phyloP scores from a whole-genome alignment of 2,113 vertebrate genomes.

The Neolamprologus cancellatus region DNA sequence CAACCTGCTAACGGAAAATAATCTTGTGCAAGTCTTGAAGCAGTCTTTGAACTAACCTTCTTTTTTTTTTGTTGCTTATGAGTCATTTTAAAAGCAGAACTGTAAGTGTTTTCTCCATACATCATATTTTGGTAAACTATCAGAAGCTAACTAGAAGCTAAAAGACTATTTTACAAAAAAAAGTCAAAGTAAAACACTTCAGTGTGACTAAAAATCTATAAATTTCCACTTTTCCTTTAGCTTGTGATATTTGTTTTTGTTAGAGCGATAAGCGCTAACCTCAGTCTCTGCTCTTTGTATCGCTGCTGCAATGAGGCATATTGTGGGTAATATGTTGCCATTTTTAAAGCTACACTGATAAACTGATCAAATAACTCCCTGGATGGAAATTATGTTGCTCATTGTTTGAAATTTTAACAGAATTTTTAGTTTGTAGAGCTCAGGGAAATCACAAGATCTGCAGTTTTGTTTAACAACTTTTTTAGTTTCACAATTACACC shows the following conservation, averaged over 20 bases:
- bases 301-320: not conserved
- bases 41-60: not conserved
- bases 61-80: not conserved
- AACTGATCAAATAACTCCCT: not conserved
- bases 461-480: not conserved
- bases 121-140: not conserved
- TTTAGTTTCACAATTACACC: not conserved
- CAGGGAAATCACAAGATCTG: not conserved
- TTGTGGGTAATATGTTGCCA: not conserved
- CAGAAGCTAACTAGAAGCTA: not conserved
- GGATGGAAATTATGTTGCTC: not conserved
- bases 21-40: not conserved
- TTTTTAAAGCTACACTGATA: not conserved
- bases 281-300: not conserved
- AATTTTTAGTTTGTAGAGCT: not conserved
- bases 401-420: not conserved
- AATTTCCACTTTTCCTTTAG: not conserved
- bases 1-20: not conserved
- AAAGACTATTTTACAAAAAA: not conserved
- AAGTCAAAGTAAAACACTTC: not conserved
- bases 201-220: not conserved
- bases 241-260: not conserved
- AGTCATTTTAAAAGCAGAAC: not conserved
- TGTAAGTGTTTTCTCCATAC: not conserved
- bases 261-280: not conserved